Conservation (phyloP, 2,888 invertebrate species). For the Didymodactylos carnosus region DNA sequence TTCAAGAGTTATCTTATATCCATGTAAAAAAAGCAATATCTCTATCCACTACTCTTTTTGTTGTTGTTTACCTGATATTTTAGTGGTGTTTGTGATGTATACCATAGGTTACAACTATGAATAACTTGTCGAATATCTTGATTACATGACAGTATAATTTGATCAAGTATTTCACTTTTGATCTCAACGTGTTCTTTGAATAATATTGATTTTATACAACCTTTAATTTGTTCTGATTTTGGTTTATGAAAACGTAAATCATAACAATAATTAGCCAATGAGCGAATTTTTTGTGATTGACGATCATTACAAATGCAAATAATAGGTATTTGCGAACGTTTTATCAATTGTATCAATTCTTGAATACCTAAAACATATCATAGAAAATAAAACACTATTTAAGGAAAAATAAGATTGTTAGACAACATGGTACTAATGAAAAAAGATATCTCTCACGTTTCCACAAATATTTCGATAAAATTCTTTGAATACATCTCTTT, state of each 20-base stretch:
- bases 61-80: not conserved
- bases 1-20: no score
- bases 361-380: no score
- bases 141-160: conserved; percentile 64
- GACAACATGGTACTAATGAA: no score
- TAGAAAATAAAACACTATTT: no score
- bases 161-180: conserved; percentile 49
- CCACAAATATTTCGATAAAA: no score
- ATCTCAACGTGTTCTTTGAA: conserved; percentile 70
- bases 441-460: no score
- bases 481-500: no score
- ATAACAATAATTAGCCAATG: conserved; percentile 74
- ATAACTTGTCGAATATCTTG: conserved; percentile 72
- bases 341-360: conserved; percentile 75
- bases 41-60: no score
- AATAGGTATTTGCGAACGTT: conserved; percentile 38
- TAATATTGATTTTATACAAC: conserved; percentile 70
- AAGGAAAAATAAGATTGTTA: no score
- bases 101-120: conserved; percentile 10
- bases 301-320: conserved; percentile 85
- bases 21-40: no score
- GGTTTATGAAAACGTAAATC: conserved; percentile 69
- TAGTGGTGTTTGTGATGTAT: not conserved
- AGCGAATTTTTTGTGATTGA: conserved; percentile 65
- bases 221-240: conserved; percentile 67